Base-by-base conservation (phyloP, 2,888 invertebrate genomes). In the Cordilura impudica region DNA sequence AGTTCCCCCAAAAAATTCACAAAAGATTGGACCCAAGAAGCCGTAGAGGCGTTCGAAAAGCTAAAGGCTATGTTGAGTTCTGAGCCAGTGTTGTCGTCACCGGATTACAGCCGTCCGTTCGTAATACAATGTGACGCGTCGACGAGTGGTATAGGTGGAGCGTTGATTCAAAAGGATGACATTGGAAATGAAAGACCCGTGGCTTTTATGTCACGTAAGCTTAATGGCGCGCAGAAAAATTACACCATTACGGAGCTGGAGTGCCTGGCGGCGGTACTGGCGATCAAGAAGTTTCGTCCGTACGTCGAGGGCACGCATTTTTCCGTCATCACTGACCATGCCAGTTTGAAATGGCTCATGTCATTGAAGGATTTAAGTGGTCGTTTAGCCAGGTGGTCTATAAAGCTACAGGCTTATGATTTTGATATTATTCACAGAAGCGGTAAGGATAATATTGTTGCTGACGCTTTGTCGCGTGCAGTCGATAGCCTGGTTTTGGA, bases 51-150 rank as follows among this genome's bases (percentile, higher is more conserved):
- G 2, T 73, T 78, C 21, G 53, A 60, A 21, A 14, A 23, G 4
- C 21, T 81, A 6, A 81, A 79, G 14, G 8, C 16, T 8, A 16
- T 18, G 5, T 49, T 81, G 8, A 72, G 66, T 14, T 43, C 63
- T 7, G 77, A 73, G 23, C 77, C 81, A 10, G 56, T 81, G 4
- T 23, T 81, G 54, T 23, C 47, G 4, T 63, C 71, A n/a, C 66
- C 80, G 3, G 73, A 81, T 67, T 80, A 74, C 63, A 31, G 54
- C 12, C 43, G 56, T 43, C 78, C 66, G 2, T 81, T 80, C 23
- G 47, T 65, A 8, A 43, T 81, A 8, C 78, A 81, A 21, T 81
- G 78, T 49, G 82, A 82, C 54, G 76, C 82, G 4, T 66, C 66
- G n/a, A 66, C 21, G 12, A 18, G 21, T 31, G 74, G 78, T n/a